Conservation (phyloP, 2,113 vertebrate species). For the Sylvilagus bachmani region DNA sequence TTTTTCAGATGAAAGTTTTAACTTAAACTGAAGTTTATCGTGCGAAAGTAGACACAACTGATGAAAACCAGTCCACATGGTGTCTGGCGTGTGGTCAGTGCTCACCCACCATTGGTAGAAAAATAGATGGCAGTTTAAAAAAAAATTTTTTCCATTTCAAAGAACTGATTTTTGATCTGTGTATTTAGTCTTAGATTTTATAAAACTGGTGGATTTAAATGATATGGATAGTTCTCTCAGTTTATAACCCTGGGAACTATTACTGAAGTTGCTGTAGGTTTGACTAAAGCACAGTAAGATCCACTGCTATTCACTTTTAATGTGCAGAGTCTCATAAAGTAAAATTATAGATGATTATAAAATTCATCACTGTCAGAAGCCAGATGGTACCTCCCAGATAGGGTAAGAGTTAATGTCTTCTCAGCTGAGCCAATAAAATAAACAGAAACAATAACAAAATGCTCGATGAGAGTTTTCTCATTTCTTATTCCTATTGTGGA, state of each 20-base stretch:
- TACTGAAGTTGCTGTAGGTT: neutral
- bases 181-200: neutral
- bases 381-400: constrained; percentile 52
- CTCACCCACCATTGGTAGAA: neutral
- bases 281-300: constrained; percentile 26
- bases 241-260: neutral
- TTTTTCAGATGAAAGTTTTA: neutral
- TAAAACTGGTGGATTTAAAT: neutral
- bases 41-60: neutral
- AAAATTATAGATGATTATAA: constrained; percentile 58
- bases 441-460: neutral
- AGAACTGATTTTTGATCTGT: neutral
- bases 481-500: neutral
- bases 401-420: neutral
- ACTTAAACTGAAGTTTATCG: neutral
- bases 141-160: neutral
- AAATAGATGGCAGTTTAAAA: neutral
- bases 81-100: neutral
- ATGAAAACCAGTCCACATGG: neutral
- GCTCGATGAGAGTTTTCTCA: neutral
- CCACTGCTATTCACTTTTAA: neutral
- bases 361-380: constrained; percentile 58
- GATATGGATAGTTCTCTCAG: neutral
- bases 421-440: constrained; percentile 20
- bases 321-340: constrained; percentile 57